These are phyloP conservation scores for Hybognathus amarus DNA, from an alignment of 2,797 vertebrate species.

Conservation along the genomic window DNA sequence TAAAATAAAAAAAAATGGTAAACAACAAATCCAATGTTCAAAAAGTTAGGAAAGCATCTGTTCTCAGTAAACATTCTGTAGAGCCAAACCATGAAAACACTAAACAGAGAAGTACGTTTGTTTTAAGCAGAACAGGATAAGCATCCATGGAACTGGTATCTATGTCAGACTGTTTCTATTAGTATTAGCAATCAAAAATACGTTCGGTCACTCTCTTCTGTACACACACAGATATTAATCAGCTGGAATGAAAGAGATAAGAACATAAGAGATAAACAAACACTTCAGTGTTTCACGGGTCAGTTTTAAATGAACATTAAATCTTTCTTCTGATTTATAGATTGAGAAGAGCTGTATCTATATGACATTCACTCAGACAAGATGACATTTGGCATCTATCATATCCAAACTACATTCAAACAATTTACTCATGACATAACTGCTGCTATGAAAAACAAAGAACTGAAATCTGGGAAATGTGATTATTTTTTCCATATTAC, in stretches of 20 bases:
- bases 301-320: constrained; percentile 19
- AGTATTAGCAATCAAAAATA: constrained; percentile 27
- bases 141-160: constrained; percentile 29
- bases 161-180: constrained; percentile 47
- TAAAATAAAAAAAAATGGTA: not conserved
- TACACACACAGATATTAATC: constrained; percentile 12
- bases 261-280: not conserved
- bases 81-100: constrained; percentile 25
- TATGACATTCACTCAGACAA: constrained; percentile 5
- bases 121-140: constrained; percentile 41
- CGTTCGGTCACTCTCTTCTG: not conserved
- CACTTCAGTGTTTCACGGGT: not conserved
- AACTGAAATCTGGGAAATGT: not conserved
- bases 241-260: constrained; percentile 5
- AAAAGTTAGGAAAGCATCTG: constrained; percentile 46
- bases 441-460: constrained; percentile 9
- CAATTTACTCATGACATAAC: not conserved
- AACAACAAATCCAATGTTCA: constrained; percentile 56
- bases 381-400: not conserved
- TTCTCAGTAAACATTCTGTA: constrained; percentile 35
- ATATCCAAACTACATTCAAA: constrained; percentile 4
- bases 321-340: constrained; percentile 2
- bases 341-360: constrained; percentile 11
- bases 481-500: not conserved
- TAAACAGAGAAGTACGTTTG: constrained; percentile 22